A percentile compares a stretch with the other conserved stretches of the same genome.
Conservation (phyloP, 2,797 vertebrate species). For the Propithecus deckenii region DNA sequence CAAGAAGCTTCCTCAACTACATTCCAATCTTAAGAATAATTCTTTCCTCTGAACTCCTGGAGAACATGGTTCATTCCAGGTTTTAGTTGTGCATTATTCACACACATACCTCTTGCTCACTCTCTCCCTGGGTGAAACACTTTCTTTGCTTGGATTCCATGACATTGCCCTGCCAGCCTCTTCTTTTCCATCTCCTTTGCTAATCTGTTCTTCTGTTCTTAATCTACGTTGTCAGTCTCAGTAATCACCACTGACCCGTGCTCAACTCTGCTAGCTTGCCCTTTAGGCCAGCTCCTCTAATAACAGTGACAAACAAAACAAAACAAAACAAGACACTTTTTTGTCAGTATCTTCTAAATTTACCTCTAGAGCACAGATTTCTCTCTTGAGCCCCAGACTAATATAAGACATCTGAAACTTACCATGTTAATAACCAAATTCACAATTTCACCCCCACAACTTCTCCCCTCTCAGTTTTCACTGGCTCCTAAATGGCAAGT, state of each 20-base stretch:
- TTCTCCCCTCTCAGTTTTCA: background rate
- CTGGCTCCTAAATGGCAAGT: background rate
- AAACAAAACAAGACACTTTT: background rate
- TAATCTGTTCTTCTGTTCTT: background rate
- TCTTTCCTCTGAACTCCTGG: background rate
- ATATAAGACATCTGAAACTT: background rate
- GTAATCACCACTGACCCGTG: background rate
- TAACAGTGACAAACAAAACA: background rate
- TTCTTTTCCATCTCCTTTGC: background rate
- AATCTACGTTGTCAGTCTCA: no score
- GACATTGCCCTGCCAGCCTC: background rate
- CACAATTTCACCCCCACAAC: background rate
- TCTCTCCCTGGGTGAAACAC: background rate
- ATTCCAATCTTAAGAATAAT: background rate
- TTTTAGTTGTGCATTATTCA: fast-evolving
- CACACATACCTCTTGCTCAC: no score
- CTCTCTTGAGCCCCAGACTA: background rate
- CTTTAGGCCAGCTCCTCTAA: background rate
- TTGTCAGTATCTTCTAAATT: background rate
- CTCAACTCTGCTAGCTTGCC: background rate
- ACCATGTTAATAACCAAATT: background rate
- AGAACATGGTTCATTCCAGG: background rate
- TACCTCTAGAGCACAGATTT: background rate
- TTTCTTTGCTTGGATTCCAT: background rate
- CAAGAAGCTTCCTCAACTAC: background rate